Evolutionary conservation across 2,797 vertebrate species (phyloP), one percentile per base, ranked within the genome.

Genomic region (Neoniphon sammara): DNA sequence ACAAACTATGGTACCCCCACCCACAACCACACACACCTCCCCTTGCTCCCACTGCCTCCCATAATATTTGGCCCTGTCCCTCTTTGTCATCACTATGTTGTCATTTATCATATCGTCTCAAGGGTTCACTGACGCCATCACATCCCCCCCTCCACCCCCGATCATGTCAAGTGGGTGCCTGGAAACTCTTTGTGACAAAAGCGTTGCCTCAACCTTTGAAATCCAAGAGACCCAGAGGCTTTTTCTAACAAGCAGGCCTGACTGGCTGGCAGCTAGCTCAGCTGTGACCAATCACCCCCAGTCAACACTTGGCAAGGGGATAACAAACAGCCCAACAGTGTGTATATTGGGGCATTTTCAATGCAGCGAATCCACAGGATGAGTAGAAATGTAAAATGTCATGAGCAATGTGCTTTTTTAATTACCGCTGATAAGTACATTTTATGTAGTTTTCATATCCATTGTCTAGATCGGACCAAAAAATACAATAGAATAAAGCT

Each of bases 251-350:
- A 80, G 73, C 56, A 66, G 63, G 21, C 66, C 73, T 83, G 74
- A 39, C 49, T 82, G 73, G 68, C 75, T 84, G 87, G 77, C 77
- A 87, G 78, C 74, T 25, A 70, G 72, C 85, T 92, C 89, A 91
- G 89, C 90, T 92, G 89, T 0, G 81, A 88, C 85, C 89, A 84
- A 75, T 90, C 87, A 86, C 23, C 75, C 77, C 77, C 80, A 71
- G 77, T 88, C 80, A 84, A 75, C 57, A 61, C 75, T 77, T 70
- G 36, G 69, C 60, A 64, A 75, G 20, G 63, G 50, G 68, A 80
- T 81, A 79, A 88, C 68, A 53, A 55, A 25, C 50, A 70, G 56
- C 66, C 31, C 9, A 71, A 90, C 54, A 18, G 50, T 52, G 50
- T 61, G 65, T 44, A 47, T 57, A 11, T 55, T 25, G 53, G 66